phyloP scores from a whole-genome alignment of 2,113 vertebrate species.

The Nibea coibor region DNA sequence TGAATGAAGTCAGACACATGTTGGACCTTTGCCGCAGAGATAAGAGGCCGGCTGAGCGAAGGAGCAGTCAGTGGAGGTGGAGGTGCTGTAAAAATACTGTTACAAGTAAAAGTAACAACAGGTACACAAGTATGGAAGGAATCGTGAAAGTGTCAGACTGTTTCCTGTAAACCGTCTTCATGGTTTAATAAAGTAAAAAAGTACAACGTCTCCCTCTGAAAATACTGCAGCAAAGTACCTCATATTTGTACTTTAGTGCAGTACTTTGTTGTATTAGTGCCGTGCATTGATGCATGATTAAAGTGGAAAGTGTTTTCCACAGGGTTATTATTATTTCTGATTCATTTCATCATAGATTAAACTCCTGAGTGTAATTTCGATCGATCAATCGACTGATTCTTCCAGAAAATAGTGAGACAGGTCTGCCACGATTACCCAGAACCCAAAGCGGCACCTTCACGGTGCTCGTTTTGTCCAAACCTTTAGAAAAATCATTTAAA shows the following conservation, averaged over 20 bases:
- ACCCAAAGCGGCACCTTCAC: neutral
- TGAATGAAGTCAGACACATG: neutral
- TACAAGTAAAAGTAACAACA: neutral
- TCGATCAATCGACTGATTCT: neutral
- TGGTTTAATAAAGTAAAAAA: too few relatives aligned
- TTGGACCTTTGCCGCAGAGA: conserved; percentile 2
- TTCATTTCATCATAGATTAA: neutral
- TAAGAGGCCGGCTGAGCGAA: neutral
- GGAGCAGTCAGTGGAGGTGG: neutral
- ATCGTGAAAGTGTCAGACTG: neutral
- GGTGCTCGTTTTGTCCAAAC: neutral
- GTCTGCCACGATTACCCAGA: neutral
- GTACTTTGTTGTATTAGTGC: neutral
- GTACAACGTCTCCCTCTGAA: too few relatives aligned
- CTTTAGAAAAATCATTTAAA: neutral
- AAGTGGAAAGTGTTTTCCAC: too few relatives aligned
- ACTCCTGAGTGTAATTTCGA: neutral
- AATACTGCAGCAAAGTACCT: too few relatives aligned
- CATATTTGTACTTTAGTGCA: too few relatives aligned
- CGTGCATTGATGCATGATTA: neutral
- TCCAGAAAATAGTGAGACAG: neutral
- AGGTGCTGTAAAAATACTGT: neutral
- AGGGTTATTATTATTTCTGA: neutral
- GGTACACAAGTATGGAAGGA: neutral
- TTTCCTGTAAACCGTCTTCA: too few relatives aligned